These are phyloP conservation scores for Prionchulus punctatus DNA, from an alignment of 2,888 invertebrate genomes.

Conservation along the genomic window DNA sequence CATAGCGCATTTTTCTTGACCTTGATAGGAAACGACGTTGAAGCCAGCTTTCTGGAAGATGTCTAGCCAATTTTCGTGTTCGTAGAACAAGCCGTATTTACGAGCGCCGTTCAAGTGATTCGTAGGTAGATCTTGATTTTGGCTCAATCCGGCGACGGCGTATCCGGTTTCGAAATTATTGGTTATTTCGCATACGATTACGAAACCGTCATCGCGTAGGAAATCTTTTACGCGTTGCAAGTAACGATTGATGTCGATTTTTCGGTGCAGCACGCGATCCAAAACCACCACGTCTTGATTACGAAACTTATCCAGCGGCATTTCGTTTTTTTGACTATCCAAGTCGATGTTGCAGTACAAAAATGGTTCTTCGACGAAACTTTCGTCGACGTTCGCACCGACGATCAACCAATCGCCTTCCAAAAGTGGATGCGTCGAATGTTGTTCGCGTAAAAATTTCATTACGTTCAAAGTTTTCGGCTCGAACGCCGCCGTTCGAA, in stretches of 20 bases:
- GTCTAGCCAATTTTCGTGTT: slow-evolving; percentile 19
- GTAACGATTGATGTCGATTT: slow-evolving; percentile 23
- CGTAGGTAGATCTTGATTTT: neutral
- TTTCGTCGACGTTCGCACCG: slow-evolving; percentile 9
- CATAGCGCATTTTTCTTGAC: neutral
- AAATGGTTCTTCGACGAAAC: neutral
- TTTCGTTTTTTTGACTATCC: neutral
- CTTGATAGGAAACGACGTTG: slow-evolving; percentile 15
- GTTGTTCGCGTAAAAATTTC: slow-evolving; percentile 20
- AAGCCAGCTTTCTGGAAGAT: slow-evolving; percentile 25
- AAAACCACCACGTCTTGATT: slow-evolving; percentile 25
- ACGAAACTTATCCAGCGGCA: slow-evolving; percentile 20
- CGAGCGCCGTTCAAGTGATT: slow-evolving; percentile 12
- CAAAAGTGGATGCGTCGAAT: slow-evolving; percentile 26
- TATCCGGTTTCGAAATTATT: slow-evolving; percentile 21
- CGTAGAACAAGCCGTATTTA: slow-evolving; percentile 21
- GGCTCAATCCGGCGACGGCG: neutral
- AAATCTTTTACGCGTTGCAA: slow-evolving; percentile 20
- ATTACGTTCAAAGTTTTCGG: slow-evolving; percentile 22
- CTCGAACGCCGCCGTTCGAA: slow-evolving; percentile 24
- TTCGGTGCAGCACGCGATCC: slow-evolving; percentile 24
- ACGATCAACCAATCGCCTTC: slow-evolving; percentile 20
- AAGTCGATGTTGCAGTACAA: neutral
- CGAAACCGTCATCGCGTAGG: slow-evolving; percentile 34
- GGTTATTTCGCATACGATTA: slow-evolving; percentile 36